These are phyloP conservation scores for Aradus depressus DNA, from an alignment of 2,888 invertebrate genomes.

Conservation along the genomic window DNA sequence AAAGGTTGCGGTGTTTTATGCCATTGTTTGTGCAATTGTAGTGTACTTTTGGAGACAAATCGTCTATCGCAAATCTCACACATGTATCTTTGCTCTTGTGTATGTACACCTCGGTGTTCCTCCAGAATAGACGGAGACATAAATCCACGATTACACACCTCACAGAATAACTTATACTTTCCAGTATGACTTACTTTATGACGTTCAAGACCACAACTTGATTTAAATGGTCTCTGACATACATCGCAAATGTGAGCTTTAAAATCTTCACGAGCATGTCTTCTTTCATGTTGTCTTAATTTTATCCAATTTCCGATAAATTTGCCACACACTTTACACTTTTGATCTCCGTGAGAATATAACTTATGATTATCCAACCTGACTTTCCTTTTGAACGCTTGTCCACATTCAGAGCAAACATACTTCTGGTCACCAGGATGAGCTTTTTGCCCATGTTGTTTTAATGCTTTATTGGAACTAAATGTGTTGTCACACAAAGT, in stretches of 20 bases:
- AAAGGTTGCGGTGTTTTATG: conserved; percentile 30
- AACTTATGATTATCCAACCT: conserved; percentile 5
- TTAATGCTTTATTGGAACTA: conserved; percentile 21
- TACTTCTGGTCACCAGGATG: conserved; percentile 23
- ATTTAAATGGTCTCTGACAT: conserved; percentile 28
- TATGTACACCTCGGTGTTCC: conserved; percentile 29
- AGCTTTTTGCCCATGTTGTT: conserved; percentile 24
- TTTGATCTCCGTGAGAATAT: conserved; percentile 2
- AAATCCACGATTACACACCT: conserved; percentile 29
- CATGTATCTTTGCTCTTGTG: conserved; percentile 29
- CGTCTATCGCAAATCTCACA: conserved; percentile 30
- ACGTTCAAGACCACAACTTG: conserved; percentile 26
- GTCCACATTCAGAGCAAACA: conserved; percentile 27
- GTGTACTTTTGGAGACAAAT: conserved; percentile 29
- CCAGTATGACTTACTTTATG: conserved; percentile 30
- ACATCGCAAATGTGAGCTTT: conserved; percentile 26
- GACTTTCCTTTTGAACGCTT: conserved; percentile 22
- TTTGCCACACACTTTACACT: conserved; percentile 10
- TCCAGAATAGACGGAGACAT: conserved; percentile 29
- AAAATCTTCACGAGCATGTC: conserved; percentile 22
- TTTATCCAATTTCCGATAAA: conserved; percentile 8
- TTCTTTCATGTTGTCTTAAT: conserved; percentile 25
- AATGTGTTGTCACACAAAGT: conserved; percentile 23
- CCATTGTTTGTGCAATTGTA: conserved; percentile 31
- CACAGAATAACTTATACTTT: conserved; percentile 29